phyloP scores from a whole-genome alignment of 2,113 vertebrate genomes.

The Zeus faber region DNA sequence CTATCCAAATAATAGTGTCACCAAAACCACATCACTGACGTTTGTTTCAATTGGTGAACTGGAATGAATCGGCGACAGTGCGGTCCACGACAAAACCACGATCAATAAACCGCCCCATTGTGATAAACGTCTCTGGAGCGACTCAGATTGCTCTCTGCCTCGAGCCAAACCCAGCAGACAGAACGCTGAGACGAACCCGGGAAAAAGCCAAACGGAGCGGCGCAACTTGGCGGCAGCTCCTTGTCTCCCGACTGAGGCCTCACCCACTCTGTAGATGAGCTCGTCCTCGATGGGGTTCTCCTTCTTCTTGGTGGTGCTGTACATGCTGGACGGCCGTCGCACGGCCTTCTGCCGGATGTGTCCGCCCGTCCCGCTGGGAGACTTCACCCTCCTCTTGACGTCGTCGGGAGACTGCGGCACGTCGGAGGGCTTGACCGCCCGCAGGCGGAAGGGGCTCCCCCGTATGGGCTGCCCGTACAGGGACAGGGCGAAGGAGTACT shows the following conservation, averaged over 20 bases:
- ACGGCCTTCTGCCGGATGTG: constrained; percentile 94
- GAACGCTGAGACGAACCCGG: no score
- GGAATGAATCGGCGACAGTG: no score
- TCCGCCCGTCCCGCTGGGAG: constrained; percentile 82
- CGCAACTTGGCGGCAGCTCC: background rate
- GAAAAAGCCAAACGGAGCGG: no score
- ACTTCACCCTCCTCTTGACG: constrained; percentile 92
- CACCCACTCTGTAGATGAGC: constrained; percentile 90
- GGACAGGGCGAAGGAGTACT: constrained; percentile 81
- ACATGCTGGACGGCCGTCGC: constrained; percentile 93
- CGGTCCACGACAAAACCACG: no score
- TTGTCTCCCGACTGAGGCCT: no score
- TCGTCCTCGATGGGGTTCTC: constrained; percentile 82
- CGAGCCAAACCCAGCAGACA: no score
- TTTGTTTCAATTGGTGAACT: no score
- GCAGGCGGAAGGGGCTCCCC: constrained; percentile 87
- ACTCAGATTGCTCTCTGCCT: no score
- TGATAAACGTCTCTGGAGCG: no score
- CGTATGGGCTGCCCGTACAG: constrained; percentile 89
- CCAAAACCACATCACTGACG: no score
- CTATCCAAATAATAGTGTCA: no score
- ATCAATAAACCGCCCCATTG: no score
- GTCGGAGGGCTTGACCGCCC: constrained; percentile 83
- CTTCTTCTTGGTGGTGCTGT: constrained; percentile 92
- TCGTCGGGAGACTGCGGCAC: constrained; percentile 88